phyloP scores from a whole-genome alignment of 2,888 invertebrate genomes.

The Drosophila subsilvestris region DNA sequence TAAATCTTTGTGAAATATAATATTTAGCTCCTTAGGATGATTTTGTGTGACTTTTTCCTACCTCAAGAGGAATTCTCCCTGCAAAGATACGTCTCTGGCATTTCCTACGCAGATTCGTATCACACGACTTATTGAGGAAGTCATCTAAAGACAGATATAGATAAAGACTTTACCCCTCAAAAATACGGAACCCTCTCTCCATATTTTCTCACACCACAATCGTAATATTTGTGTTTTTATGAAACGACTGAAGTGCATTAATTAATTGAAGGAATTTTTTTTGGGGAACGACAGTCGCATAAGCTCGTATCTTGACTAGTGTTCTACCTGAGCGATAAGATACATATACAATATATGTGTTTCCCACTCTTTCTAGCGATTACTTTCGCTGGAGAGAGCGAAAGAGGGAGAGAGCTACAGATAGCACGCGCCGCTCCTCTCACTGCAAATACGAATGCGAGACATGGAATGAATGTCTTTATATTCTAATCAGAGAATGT shows the following conservation, averaged over 20 bases:
- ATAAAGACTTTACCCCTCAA: background rate
- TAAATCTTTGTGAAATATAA: too few species aligned
- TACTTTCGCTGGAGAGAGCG: conserved; percentile 55
- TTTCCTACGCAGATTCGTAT: background rate
- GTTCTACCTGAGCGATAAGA: conserved; percentile 41
- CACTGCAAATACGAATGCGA: background rate
- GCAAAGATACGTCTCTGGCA: background rate
- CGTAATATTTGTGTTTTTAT: conserved; percentile 12
- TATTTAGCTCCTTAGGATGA: too few species aligned
- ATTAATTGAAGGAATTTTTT: conserved; percentile 39
- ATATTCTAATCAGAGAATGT: conserved; percentile 73
- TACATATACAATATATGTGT: conserved; percentile 21
- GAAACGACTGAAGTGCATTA: conserved; percentile 13
- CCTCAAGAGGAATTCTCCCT: background rate
- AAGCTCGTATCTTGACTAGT: conserved; percentile 21
- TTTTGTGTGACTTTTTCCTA: background rate
- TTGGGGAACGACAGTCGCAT: conserved; percentile 4
- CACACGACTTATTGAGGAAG: background rate
- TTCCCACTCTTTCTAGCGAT: conserved; percentile 5
- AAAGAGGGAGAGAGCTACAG: conserved; percentile 25
- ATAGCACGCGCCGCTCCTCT: background rate
- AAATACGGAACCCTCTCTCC: background rate
- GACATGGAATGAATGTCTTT: conserved; percentile 13
- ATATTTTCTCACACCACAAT: background rate
- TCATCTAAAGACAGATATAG: background rate